Evolutionary conservation across 2,888 invertebrate species (phyloP).

Genomic region (Byasa hedistus): DNA sequence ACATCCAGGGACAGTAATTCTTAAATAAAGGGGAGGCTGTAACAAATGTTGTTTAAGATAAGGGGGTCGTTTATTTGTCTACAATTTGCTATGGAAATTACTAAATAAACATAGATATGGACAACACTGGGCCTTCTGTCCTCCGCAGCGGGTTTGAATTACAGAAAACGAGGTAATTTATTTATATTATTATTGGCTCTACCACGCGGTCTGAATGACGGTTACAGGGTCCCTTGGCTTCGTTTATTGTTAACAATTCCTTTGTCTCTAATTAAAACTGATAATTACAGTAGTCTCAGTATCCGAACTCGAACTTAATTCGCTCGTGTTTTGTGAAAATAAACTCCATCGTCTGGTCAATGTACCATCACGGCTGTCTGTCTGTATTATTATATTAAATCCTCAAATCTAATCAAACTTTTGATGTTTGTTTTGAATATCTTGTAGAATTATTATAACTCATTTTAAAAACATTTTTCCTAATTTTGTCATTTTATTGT

Average conservation of each 20-base stretch:
- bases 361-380: not conserved
- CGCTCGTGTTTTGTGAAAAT: not conserved
- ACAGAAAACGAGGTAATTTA: constrained; percentile 34
- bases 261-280: constrained; percentile 20
- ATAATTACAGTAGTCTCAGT: not conserved
- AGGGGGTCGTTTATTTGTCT: constrained; percentile 47
- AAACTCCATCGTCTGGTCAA: not conserved
- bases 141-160: constrained; percentile 35
- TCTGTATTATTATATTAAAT: not conserved
- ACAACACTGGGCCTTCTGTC: constrained; percentile 35
- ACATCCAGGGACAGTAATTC: constrained; percentile 33
- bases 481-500: too few relatives aligned
- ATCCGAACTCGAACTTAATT: not conserved
- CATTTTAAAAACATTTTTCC: too few relatives aligned
- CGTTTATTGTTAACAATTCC: constrained; percentile 20
- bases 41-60: constrained; percentile 47
- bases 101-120: constrained; percentile 57
- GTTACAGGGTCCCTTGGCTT: constrained; percentile 24
- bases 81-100: constrained; percentile 56
- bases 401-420: too few relatives aligned
- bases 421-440: too few relatives aligned
- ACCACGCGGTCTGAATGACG: constrained; percentile 26
- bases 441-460: too few relatives aligned
- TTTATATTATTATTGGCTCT: constrained; percentile 34
- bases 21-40: constrained; percentile 19